Evolutionary conservation across 2,113 vertebrate genomes (phyloP).

Genomic region (Oreochromis aureus): DNA sequence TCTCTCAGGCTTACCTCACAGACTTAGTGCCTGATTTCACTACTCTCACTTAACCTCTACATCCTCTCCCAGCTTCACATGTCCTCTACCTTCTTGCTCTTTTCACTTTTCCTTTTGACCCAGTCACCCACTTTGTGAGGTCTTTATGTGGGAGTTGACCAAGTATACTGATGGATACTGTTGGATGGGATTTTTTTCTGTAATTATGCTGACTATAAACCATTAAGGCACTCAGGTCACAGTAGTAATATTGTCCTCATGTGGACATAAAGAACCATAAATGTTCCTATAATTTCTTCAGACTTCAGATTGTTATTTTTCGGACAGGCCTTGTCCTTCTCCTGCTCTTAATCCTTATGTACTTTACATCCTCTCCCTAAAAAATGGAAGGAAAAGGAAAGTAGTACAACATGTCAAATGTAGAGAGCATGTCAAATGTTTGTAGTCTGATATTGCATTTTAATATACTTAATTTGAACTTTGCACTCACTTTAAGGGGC

Average conservation of each 20-base stretch:
- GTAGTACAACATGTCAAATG: not conserved
- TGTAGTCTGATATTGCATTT: not conserved
- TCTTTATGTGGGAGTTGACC: not conserved
- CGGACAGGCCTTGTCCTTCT: slow-evolving; percentile 22
- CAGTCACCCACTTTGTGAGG: not conserved
- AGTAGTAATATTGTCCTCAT: not conserved
- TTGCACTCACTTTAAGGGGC: not conserved
- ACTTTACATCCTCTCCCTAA: not conserved
- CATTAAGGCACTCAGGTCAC: slow-evolving; percentile 5
- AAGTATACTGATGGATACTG: not conserved
- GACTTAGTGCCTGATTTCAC: not conserved
- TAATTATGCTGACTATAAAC: not conserved
- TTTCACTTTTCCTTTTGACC: not conserved
- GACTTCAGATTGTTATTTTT: slow-evolving; percentile 11
- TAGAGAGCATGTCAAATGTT: not conserved
- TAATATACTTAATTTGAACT: not conserved
- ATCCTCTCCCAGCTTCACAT: slow-evolving; percentile 4
- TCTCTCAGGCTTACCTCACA: not conserved
- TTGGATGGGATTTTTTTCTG: not conserved
- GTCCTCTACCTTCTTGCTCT: not conserved
- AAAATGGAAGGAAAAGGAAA: not conserved
- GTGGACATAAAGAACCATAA: slow-evolving; percentile 8
- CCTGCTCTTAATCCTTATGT: slow-evolving; percentile 45
- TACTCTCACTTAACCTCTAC: slow-evolving; percentile 14
- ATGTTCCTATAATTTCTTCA: slow-evolving; percentile 31